These are phyloP conservation scores for Tetragonula clypearis DNA, from an alignment of 1,140 invertebrate species.

Conservation along the genomic window DNA sequence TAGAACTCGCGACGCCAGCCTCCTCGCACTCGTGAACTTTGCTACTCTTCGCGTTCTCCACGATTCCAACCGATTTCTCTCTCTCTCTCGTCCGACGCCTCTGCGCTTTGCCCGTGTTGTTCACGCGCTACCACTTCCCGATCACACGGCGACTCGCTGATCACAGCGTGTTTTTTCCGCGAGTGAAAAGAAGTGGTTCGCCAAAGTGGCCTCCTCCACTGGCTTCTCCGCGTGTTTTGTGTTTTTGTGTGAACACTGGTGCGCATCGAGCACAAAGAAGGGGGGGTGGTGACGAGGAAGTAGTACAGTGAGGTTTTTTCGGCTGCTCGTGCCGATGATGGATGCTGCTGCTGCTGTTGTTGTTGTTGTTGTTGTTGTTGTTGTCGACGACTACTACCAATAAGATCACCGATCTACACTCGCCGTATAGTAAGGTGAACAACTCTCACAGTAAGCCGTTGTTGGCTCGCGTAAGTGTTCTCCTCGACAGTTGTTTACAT, in stretches of 20 bases:
- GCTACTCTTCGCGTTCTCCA: slow-evolving; percentile 4
- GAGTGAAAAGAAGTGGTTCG: no score
- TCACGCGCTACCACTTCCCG: background rate
- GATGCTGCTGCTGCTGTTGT: background rate
- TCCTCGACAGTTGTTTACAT: slow-evolving; percentile 25
- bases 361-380: no score
- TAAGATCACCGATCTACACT: slow-evolving; percentile 25
- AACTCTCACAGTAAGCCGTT: slow-evolving; percentile 16
- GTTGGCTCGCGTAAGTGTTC: slow-evolving; percentile 35
- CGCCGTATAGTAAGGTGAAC: slow-evolving; percentile 27
- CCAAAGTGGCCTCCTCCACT: no score
- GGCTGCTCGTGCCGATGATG: slow-evolving; percentile 19
- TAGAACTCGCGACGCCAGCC: background rate
- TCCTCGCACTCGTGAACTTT: background rate
- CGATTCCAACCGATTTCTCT: background rate
- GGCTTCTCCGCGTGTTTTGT: slow-evolving; percentile 1
- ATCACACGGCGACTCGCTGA: background rate
- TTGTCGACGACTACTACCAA: slow-evolving; percentile 39
- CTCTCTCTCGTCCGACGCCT: background rate
- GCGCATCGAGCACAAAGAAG: no score
- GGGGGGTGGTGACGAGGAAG: background rate
- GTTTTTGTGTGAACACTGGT: slow-evolving; percentile 15
- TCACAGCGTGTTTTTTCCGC: background rate
- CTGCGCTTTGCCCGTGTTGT: background rate
- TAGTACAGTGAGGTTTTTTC: slow-evolving; percentile 41